Evolutionary conservation across 2,888 invertebrate genomes (phyloP), one percentile per base, ranked within the genome.

Genomic region (Plutella xylostella): DNA sequence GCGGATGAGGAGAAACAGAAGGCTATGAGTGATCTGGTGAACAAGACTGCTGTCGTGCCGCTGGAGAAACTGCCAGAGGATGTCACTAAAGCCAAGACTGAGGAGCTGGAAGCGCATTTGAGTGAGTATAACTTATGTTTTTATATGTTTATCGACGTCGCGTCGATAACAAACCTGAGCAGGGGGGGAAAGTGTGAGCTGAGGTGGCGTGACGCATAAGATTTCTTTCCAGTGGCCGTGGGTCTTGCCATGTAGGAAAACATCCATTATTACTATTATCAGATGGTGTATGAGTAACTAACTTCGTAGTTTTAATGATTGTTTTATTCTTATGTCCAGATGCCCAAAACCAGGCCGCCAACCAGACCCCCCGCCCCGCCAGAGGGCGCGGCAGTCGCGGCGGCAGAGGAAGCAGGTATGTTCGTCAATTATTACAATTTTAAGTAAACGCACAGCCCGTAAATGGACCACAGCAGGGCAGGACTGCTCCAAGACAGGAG

Each of bases 361-460:
- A 50, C 42, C 47, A 37, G 45, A 44, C 47, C 19, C 33, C 54
- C 22, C 25, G 44, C n/a, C 55, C 65, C 1, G 9, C 61, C 64
- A 53, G 83, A 59, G 74, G 72, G 58, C 50, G 55, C 61, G 65
- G 84, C 84, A 56, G 85, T 76, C 25, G 88, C 74, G 48, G 88
- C 76, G 54, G 87, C 64, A 47, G 87, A 69, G 47, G 86, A 61
- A 38, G 77, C 73, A 45, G 86, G 78, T 53, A 53, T 45, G 19
- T 54, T 58, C 15, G 4, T n/a, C n/a, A n/a, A n/a, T n/a, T n/a
- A n/a, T n/a, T n/a, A n/a, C n/a, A n/a, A n/a, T n/a, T n/a, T n/a
- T n/a, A n/a, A n/a, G n/a, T n/a, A n/a, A n/a, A n/a, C n/a, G n/a
- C n/a, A n/a, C n/a, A n/a, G n/a, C n/a, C n/a, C n/a, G n/a, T n/a